Evolutionary conservation across 2,888 invertebrate species (phyloP).

Genomic region (Sphaerophoria rueppellii): DNA sequence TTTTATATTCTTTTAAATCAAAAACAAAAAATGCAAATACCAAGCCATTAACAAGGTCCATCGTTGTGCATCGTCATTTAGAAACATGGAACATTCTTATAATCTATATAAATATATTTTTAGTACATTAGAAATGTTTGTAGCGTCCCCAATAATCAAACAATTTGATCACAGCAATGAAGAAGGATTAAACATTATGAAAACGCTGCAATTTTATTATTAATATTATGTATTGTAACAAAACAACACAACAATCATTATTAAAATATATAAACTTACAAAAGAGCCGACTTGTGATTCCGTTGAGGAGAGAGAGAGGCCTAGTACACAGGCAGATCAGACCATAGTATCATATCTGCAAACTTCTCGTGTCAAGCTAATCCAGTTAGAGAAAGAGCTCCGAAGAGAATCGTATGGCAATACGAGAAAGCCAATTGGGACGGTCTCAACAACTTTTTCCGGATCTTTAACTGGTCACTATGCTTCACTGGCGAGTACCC

Average conservation of each 20-base stretch:
- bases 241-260: conserved; percentile 48
- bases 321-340: too few species aligned
- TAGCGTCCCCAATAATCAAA: conserved; percentile 50
- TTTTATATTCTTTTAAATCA: not conserved
- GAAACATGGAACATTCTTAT: conserved; percentile 37
- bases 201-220: conserved; percentile 64
- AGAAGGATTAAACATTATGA: not conserved
- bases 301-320: too few species aligned
- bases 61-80: conserved; percentile 41
- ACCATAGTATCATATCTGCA: too few species aligned
- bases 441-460: too few species aligned
- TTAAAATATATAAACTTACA: conserved; percentile 34
- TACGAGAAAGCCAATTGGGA: too few species aligned
- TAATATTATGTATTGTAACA: conserved; percentile 64
- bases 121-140: conserved; percentile 63
- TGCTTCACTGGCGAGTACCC: too few species aligned
- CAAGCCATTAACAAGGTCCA: conserved; percentile 15
- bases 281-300: not conserved
- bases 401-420: too few species aligned
- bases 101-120: conserved; percentile 59
- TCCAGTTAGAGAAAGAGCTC: too few species aligned
- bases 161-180: conserved; percentile 19
- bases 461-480: too few species aligned
- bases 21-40: not conserved
- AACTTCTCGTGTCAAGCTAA: too few species aligned